phyloP scores from a whole-genome alignment of 2,797 vertebrate genomes.

The Phoeniculus purpureus region DNA sequence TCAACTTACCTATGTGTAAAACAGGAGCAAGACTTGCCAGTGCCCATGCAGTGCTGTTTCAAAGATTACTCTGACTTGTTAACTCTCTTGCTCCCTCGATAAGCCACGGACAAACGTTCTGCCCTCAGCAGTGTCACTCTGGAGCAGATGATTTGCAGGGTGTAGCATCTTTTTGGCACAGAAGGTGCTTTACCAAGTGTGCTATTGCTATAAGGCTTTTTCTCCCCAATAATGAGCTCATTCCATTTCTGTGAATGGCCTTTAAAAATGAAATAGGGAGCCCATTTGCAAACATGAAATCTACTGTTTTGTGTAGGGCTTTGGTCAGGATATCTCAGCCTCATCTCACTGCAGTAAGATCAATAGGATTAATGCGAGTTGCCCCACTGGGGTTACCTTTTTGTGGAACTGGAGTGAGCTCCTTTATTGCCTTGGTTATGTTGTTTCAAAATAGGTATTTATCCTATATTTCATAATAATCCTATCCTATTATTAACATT shows the following conservation, averaged over 20 bases:
- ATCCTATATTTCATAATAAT: neutral
- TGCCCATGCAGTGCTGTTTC: neutral
- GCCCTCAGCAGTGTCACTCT: neutral
- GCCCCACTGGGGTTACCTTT: neutral
- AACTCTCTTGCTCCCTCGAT: neutral
- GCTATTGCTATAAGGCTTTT: neutral
- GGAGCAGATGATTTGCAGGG: neutral
- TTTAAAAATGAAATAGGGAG: constrained; percentile 37
- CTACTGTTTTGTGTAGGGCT: neutral
- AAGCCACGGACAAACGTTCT: neutral
- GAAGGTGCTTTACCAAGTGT: neutral
- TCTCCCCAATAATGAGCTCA: neutral
- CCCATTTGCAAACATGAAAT: neutral
- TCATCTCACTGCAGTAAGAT: neutral
- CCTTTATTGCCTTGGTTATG: neutral
- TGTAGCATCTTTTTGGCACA: neutral
- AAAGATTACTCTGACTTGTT: neutral
- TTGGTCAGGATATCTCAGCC: neutral
- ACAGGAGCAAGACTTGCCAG: neutral
- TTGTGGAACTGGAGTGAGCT: neutral
- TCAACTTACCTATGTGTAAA: neutral
- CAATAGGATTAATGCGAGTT: neutral
- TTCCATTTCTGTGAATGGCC: neutral
- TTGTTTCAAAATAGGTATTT: constrained; percentile 4
- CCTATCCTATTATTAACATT: constrained; percentile 18